A percentile compares a stretch with the other conserved stretches of the same genome.
phyloP scores from a whole-genome alignment of 1,140 invertebrate genomes.

The Drosophila yakuba region DNA sequence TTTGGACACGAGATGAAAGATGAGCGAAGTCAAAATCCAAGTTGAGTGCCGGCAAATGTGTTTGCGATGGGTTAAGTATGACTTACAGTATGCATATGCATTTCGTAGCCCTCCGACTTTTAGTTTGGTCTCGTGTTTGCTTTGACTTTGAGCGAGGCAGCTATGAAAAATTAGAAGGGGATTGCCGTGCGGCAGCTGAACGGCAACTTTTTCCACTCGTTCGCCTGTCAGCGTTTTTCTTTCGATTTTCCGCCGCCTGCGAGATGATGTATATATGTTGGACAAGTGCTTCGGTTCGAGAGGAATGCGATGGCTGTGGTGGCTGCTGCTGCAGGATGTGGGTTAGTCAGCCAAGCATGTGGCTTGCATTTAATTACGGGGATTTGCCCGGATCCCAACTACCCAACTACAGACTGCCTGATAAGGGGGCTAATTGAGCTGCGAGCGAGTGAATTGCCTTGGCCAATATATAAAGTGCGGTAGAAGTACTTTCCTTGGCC shows the following conservation, averaged over 20 bases:
- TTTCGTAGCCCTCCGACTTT: conserved; percentile 27
- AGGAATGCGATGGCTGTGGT: conserved; percentile 11
- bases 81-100: conserved; percentile 51
- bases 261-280: conserved; percentile 44
- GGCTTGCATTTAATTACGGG: conserved; percentile 52
- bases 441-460: conserved; percentile 23
- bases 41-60: conserved; percentile 63
- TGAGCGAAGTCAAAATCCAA: conserved; percentile 30
- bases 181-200: conserved; percentile 73
- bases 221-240: conserved; percentile 38
- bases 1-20: conserved; percentile 52
- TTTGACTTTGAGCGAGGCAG: conserved; percentile 66
- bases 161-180: conserved; percentile 81
- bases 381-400: conserved; percentile 10
- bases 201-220: conserved; percentile 62
- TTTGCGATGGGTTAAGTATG: conserved; percentile 76
- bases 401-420: conserved; percentile 4
- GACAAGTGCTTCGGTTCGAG: conserved; percentile 43
- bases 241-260: conserved; percentile 21
- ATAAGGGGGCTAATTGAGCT: conserved; percentile 31
- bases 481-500: conserved; percentile 23
- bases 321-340: conserved; percentile 17
- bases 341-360: conserved; percentile 46
- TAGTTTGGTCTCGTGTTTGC: conserved; percentile 45
- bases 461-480: conserved; percentile 38